Base-by-base conservation (phyloP, 2,888 invertebrate genomes). In the Rhagonycha fulva region DNA sequence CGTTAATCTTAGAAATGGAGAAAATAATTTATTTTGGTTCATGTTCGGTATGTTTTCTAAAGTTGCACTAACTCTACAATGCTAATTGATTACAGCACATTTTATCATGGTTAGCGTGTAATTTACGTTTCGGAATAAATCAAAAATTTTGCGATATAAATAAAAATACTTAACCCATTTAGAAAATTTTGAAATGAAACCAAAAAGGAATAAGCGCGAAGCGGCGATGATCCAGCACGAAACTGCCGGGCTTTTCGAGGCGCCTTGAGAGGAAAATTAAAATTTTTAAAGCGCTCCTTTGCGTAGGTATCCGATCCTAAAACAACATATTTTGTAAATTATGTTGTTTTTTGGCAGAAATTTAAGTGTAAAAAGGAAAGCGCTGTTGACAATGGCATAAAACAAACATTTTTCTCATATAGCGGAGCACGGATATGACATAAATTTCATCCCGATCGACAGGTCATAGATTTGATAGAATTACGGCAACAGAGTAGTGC, bases 381-480 rank as follows among this genome's bases (percentile, higher is more conserved):
- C 61, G 75, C 70, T 70, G 75, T 68, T 71, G 75, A 75, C 75
- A 62, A 71, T 11, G 14, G 19, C 75, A 26, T 60, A 75, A 71
- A 75, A 75, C 71, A 75, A 75, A 71, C 71, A 75, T 71, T 75
- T 71, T 67, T 19, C 75, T 68, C 70, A 66, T 70, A 68, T 30
- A 26, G 12, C 70, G 23, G 28, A 63, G 71, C 71, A 68, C 71
- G 71, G 70, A 69, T 70, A 66, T 47, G 62, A 47, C 67, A 78
- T 78, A 78, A 76, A 76, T 78, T 76, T 76, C 70, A 71, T 70
- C 66, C 66, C 76, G 74, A 76, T 78, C 76, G 78, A 78, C 78
- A 78, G 76, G 74, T 74, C 76, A 76, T 74, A 78, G 78, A 78
- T 78, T 78, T 78, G 76, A 78, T 74, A 76, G 74, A 76, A 78